phyloP scores from a whole-genome alignment of 2,888 invertebrate species.

The Patella depressa region DNA sequence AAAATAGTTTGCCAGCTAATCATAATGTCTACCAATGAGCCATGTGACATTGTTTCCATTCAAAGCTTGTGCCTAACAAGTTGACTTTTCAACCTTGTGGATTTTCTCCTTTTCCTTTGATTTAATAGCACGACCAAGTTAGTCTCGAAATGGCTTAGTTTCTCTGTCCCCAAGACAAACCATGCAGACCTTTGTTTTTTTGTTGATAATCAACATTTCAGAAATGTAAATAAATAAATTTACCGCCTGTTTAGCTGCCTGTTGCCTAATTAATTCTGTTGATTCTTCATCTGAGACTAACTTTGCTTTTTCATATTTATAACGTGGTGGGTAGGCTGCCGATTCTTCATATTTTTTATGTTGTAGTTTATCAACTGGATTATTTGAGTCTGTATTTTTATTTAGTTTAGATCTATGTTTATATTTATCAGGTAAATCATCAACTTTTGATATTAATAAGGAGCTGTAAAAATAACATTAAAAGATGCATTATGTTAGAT shows the following conservation, averaged over 20 bases:
- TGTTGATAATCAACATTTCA: not conserved
- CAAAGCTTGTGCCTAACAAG: too few relatives aligned
- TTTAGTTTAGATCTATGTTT: conserved; percentile 10
- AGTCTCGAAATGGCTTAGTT: too few relatives aligned
- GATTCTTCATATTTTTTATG: conserved; percentile 33
- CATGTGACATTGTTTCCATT: too few relatives aligned
- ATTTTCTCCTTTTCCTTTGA: too few relatives aligned
- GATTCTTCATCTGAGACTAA: conserved; percentile 39
- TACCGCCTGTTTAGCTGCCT: conserved; percentile 40
- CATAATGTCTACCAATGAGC: too few relatives aligned
- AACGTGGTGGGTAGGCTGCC: conserved; percentile 36
- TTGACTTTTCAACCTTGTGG: too few relatives aligned
- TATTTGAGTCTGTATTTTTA: not conserved
- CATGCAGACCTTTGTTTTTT: too few relatives aligned
- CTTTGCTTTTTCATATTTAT: conserved; percentile 30
- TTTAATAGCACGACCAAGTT: too few relatives aligned
- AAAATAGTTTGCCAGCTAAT: too few relatives aligned
- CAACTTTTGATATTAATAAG: conserved; percentile 24
- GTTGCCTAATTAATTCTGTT: conserved; percentile 32
- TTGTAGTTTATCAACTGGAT: not conserved
- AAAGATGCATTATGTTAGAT: not conserved
- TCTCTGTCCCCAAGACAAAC: too few relatives aligned
- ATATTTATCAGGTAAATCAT: conserved; percentile 25
- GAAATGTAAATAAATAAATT: not conserved
- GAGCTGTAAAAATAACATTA: conserved; percentile 18